Conservation (phyloP, 2,888 invertebrate species). For the Ophion costatus region DNA sequence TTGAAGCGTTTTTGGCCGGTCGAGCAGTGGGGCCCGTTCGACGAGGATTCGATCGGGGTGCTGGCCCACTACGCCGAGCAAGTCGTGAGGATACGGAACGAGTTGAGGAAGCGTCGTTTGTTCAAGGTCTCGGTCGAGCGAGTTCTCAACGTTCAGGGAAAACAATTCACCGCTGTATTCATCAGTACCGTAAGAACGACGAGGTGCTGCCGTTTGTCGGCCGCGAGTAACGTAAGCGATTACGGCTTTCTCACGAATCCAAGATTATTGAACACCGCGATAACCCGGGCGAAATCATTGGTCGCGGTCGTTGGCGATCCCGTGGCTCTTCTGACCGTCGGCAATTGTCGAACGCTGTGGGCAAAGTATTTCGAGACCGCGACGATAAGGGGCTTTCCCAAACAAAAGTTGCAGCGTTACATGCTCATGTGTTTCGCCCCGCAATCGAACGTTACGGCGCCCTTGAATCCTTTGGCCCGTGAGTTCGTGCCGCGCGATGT, state of each 20-base stretch:
- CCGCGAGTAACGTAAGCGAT: slow-evolving; percentile 86
- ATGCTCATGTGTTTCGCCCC: slow-evolving; percentile 63
- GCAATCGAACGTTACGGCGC: slow-evolving; percentile 60
- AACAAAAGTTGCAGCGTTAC: slow-evolving; percentile 62
- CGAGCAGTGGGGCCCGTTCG: slow-evolving; percentile 88
- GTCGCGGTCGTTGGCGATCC: slow-evolving; percentile 95
- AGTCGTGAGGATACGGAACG: slow-evolving; percentile 89
- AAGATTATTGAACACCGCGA: slow-evolving; percentile 92
- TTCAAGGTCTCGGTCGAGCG: slow-evolving; percentile 92
- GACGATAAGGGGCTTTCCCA: slow-evolving; percentile 64
- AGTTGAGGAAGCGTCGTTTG: slow-evolving; percentile 89
- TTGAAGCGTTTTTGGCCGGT: slow-evolving; percentile 90
- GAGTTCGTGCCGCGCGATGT: slow-evolving; percentile 89
- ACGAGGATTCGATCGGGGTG: slow-evolving; percentile 92
- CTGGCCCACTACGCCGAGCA: slow-evolving; percentile 94
- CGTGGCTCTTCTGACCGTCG: slow-evolving; percentile 91
- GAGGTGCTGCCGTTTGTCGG: slow-evolving; percentile 87
- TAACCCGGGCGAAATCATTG: slow-evolving; percentile 92
- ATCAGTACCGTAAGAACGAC: slow-evolving; percentile 91
- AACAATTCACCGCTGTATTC: slow-evolving; percentile 93
- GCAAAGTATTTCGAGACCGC: slow-evolving; percentile 73
- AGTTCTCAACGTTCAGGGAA: slow-evolving; percentile 94
- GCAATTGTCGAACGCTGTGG: slow-evolving; percentile 90
- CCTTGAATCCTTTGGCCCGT: slow-evolving; percentile 92
- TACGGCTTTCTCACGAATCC: slow-evolving; percentile 93